Base-by-base conservation (phyloP, 1,140 invertebrate species). In the Nymphalis io region DNA sequence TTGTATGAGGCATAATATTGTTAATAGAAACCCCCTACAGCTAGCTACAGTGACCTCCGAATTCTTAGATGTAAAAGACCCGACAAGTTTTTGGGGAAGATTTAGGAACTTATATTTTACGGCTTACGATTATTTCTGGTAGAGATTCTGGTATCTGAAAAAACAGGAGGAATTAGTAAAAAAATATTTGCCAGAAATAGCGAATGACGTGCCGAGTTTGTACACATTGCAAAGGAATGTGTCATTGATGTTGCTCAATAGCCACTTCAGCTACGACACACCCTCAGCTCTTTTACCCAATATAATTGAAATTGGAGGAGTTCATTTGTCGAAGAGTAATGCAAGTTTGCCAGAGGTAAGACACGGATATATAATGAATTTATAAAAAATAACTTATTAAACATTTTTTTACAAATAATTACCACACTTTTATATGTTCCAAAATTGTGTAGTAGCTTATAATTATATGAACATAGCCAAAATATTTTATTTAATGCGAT, bases 221-320 rank as follows among this genome's bases (percentile, higher is more conserved):
- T 83, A 83, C 67, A 82, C 91, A 1, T 72, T 94, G 73, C 85
- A 93, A 51, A 85, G 70, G 20, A 92, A 93, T 78, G 88, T 90
- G 39, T 92, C 93, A 0, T 63, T 94, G 3, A 74, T 93, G 18
- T 72, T 94, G 13, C 71, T 92, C 0, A 93, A 93, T 65, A 81
- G 80, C 40, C 92, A 94, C 67, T 92, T 90, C 61, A 87, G 83
- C 74, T 86, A 91, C 58, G 84, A 88, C 58, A 67, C 76, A 15
- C 84, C 91, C 15, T 72, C 80, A n/a, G 92, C 93, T 2, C 87
- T 87, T 20, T 72, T 93, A 20, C 93, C 93, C 0, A 93, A 92
- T 77, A 87, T 94, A 51, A 87, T 94, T 23, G 92, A 94, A 78
- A 90, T 95, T 63, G 94, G 93, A 38, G 94, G 93, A 23, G 76